These are phyloP conservation scores for Thymelicus sylvestris DNA, from an alignment of 2,888 invertebrate species.

Conservation along the genomic window DNA sequence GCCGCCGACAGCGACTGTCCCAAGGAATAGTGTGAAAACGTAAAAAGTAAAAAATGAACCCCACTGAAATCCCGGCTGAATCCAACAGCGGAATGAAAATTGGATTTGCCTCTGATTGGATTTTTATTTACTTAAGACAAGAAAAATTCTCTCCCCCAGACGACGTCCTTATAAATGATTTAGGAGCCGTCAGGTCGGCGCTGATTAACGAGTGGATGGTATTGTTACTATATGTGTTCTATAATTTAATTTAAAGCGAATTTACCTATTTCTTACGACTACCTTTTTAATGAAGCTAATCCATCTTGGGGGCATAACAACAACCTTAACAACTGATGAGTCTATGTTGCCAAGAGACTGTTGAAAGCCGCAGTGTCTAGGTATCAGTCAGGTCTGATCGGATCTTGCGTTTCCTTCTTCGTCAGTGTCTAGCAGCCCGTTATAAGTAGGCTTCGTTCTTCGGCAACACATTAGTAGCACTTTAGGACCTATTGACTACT, in stretches of 20 bases:
- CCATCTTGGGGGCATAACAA: too few relatives aligned
- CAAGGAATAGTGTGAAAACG: slow-evolving; percentile 70
- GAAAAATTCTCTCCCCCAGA: slow-evolving; percentile 72
- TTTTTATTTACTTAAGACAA: slow-evolving; percentile 85
- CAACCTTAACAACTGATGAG: too few relatives aligned
- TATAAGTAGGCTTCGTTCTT: too few relatives aligned
- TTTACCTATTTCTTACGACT: too few relatives aligned
- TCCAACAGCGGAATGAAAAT: slow-evolving; percentile 82
- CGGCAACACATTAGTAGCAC: too few relatives aligned
- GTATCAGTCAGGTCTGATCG: too few relatives aligned
- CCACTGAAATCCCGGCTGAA: slow-evolving; percentile 69
- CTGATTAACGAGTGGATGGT: slow-evolving; percentile 46
- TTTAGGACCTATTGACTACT: too few relatives aligned
- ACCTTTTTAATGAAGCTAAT: too few relatives aligned
- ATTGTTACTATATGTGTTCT: slow-evolving; percentile 21
- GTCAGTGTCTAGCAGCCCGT: too few relatives aligned
- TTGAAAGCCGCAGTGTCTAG: too few relatives aligned
- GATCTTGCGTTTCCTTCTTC: too few relatives aligned
- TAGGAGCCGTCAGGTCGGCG: slow-evolving; percentile 49
- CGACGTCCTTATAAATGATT: slow-evolving; percentile 81
- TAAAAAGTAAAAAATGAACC: slow-evolving; percentile 67
- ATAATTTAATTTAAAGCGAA: slow-evolving; percentile 2
- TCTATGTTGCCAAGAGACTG: too few relatives aligned
- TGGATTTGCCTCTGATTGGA: slow-evolving; percentile 84
- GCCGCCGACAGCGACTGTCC: slow-evolving; percentile 31